These are phyloP conservation scores for Melanitta fusca DNA, from an alignment of 2,797 vertebrate species.

Conservation along the genomic window DNA sequence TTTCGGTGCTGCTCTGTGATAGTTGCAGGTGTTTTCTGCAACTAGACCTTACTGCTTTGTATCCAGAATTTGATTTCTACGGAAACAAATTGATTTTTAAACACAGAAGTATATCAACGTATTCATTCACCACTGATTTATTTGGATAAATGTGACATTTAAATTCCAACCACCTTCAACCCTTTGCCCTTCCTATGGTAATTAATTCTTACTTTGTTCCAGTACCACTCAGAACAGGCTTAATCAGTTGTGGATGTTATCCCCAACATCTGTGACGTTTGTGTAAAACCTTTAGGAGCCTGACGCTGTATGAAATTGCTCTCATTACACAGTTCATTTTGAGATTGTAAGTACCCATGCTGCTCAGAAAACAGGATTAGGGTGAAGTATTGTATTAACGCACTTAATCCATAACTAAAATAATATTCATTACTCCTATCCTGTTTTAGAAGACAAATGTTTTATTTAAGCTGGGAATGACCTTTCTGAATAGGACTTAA, in stretches of 20 bases:
- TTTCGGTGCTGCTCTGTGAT: no score
- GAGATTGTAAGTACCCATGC: neutral
- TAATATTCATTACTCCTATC: neutral
- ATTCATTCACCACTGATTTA: neutral
- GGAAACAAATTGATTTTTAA: neutral
- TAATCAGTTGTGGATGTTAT: slow-evolving; percentile 35
- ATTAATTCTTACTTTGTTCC: slow-evolving; percentile 27
- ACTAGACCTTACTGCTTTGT: neutral
- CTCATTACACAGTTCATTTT: neutral
- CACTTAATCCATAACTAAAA: slow-evolving; percentile 16
- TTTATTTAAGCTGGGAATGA: neutral
- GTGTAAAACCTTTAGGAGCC: neutral
- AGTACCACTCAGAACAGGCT: neutral
- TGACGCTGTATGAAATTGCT: neutral
- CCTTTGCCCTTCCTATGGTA: neutral
- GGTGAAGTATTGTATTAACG: slow-evolving; percentile 25
- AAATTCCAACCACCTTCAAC: slow-evolving; percentile 14
- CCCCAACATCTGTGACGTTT: neutral
- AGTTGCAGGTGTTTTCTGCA: neutral
- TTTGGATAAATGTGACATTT: neutral
- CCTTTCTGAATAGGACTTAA: neutral
- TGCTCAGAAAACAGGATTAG: slow-evolving; percentile 36
- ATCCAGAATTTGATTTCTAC: neutral
- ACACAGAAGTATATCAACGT: neutral
- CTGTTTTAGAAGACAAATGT: neutral